Base-by-base conservation (phyloP, 1,140 invertebrate species). In the Drosophila bipectinata region DNA sequence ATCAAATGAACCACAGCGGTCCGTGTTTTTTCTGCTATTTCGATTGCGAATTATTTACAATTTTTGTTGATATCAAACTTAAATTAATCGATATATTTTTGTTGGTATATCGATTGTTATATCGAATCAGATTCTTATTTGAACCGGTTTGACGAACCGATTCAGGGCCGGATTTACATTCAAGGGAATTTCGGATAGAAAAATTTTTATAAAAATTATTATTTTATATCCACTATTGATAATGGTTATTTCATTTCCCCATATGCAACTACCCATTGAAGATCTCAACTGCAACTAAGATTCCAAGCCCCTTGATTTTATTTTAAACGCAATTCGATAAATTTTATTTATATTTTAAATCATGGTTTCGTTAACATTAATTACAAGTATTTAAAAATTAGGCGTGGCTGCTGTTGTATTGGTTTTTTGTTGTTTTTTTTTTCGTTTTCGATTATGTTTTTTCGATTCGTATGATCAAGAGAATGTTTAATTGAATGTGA, bases 261-360 rank as follows among this genome's bases (percentile, higher is more conserved):
- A 3, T 34, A 3, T 34, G 2, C 32, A 34, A 34, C 32, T 9
- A 3, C 8, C 8, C 10, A 12, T 37, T 28, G 26, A 28, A 6
- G 5, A 7, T 7, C 26, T 10, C 34, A 37, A 37, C 3, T 4
- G 34, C 9, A 7, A 37, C 8, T 12, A 15, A 15, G 4, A 7
- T 44, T 44, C 28, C 5, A 64, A n/a, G 34, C 34, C 34, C 34
- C n/a, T 51, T 28, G 1, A 66, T 52, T 12, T 58, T 74, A 59
- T 74, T 72, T 74, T 67, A 62, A 77, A 77, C 62, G 62, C 72
- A 78, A 76, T 87, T 85, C 68, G 77, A 75, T 81, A 52, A 64
- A 82, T 87, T 87, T 87, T 87, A 80, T 87, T 82, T 82, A 85
- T 85, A 85, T 63, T 85, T 85, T 85, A 85, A 85, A 85, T 87